Conservation (phyloP, 2,797 vertebrate genomes). For the Pangasius larnaudii region DNA sequence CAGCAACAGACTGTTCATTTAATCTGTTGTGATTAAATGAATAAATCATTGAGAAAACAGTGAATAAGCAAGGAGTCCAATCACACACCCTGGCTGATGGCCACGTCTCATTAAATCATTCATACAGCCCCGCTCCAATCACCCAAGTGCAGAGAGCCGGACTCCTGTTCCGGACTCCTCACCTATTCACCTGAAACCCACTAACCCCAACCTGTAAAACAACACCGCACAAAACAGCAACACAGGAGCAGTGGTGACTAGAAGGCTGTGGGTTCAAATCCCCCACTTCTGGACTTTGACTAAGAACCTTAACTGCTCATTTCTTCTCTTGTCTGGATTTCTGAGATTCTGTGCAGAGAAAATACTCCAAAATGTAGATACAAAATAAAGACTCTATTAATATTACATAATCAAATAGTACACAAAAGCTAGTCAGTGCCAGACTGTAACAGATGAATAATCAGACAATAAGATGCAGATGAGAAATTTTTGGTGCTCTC, state of each 20-base stretch:
- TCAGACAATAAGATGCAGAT: neutral
- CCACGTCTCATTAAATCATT: slow-evolving; percentile 35
- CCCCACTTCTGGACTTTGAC: neutral
- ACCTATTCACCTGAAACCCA: slow-evolving; percentile 9
- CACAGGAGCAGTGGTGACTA: neutral
- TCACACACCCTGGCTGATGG: neutral
- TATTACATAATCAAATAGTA: neutral
- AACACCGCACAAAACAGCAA: neutral
- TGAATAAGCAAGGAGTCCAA: slow-evolving; percentile 11
- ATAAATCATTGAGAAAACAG: slow-evolving; percentile 29
- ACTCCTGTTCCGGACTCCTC: neutral
- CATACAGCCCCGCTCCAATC: slow-evolving; percentile 4
- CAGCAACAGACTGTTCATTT: neutral
- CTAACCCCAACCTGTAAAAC: neutral
- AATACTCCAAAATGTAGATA: neutral
- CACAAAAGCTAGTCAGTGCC: neutral
- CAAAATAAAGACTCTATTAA: neutral
- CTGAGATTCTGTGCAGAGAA: too few relatives aligned
- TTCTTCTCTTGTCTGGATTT: neutral
- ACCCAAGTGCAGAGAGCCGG: slow-evolving; percentile 37
- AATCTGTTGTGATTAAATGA: slow-evolving; percentile 17
- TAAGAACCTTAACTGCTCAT: neutral
- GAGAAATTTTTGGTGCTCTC: neutral
- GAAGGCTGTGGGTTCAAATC: neutral
- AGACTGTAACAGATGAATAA: neutral